Percentiles rank a stretch among this genome's conserved stretches.
Evolutionary conservation across 2,888 invertebrate genomes (phyloP).

Genomic region (Lucinisca nassula): DNA sequence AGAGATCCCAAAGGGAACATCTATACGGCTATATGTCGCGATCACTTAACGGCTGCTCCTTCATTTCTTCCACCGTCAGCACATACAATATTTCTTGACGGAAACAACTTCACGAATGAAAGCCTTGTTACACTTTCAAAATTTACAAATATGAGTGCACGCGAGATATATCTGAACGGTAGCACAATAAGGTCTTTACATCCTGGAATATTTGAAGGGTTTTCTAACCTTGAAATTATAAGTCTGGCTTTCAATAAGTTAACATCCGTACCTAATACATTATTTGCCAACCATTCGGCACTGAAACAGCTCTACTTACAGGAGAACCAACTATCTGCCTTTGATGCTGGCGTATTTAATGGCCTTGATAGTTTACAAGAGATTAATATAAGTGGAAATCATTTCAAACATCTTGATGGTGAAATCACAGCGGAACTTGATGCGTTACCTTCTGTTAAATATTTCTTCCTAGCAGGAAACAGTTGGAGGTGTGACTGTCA

Average conservation of each 20-base stretch:
- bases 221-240: constrained; percentile 45
- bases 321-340: constrained; percentile 42
- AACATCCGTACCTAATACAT: constrained; percentile 17
- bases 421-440: constrained; percentile 38
- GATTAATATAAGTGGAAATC: constrained; percentile 66
- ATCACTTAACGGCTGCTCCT: constrained; percentile 41
- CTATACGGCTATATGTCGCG: constrained; percentile 37
- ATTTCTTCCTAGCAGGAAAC: constrained; percentile 62
- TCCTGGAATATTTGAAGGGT: constrained; percentile 21
- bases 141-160: constrained; percentile 50
- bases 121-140: constrained; percentile 17
- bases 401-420: constrained; percentile 32
- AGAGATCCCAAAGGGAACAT: constrained; percentile 34
- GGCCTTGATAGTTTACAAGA: constrained; percentile 47
- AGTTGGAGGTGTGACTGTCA: constrained; percentile 65
- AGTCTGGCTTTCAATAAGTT: constrained; percentile 43
- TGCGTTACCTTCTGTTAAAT: constrained; percentile 30
- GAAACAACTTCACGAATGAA: constrained; percentile 48
- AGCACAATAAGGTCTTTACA: constrained; percentile 35
- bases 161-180: constrained; percentile 61
- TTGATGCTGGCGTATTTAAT: constrained; percentile 53
- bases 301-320: constrained; percentile 51
- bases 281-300: constrained; percentile 36
- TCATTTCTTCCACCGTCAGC: constrained; percentile 45
- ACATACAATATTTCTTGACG: constrained; percentile 61